Evolutionary conservation across 2,888 invertebrate genomes (phyloP), one percentile per base, ranked within the genome.

Genomic region (Drosophila algonquin): DNA sequence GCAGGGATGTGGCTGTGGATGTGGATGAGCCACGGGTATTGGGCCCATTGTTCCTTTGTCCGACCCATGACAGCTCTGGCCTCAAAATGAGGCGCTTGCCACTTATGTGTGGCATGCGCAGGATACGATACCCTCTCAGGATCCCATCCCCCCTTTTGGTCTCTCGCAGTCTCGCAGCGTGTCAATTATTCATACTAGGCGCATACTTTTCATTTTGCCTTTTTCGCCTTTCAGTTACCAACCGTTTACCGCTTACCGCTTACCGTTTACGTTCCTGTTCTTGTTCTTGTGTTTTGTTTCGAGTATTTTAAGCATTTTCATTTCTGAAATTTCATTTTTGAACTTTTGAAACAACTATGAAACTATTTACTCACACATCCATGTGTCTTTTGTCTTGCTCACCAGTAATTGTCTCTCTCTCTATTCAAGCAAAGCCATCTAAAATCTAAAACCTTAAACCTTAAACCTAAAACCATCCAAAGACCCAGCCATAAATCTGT

Each of bases 321-420:
- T 85, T 88, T 88, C 60, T 78, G 27, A 46, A 53, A 55, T 30
- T 44, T 72, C 72, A 24, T 24, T 24, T 24, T 5, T 24, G 24
- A 82, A 77, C 55, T 14, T 27, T 24, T n/a, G 45, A 62, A 71
- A 67, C 60, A 74, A 63, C 65, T 30, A 30, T 30, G 30, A 30
- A 69, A 76, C 75, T 80, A 90, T 89, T 90, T 90, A 90, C 91
- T 91, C 90, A 90, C 90, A 91, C 82, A 84, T 87, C 90, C 91
- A 91, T 91, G 89, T 89, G 91, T 92, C 89, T 91, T 90, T 92
- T 91, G 92, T 91, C 90, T 91, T 92, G 91, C 81, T 91, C 91
- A 92, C 91, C 89, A 88, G 89, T 84, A 86, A 87, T 78, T 56
- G 76, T 83, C 76, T 76, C 35, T 24, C 35, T 24, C 24, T 24